Conservation (phyloP, 2,113 vertebrate species). For the Galeopterus variegatus region DNA sequence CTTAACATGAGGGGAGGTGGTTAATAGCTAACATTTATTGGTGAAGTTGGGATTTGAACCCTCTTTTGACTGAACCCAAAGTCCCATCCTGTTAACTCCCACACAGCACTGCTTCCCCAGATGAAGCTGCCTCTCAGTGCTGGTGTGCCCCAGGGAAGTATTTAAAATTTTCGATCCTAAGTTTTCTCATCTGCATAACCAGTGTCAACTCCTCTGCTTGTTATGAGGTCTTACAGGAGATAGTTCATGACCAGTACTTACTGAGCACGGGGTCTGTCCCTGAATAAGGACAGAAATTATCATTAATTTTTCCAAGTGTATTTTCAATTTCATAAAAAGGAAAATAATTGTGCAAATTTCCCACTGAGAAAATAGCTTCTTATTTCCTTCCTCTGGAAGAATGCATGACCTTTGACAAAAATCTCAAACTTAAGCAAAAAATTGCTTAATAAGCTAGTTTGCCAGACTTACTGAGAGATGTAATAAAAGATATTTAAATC, state of each 20-base stretch:
- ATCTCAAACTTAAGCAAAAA: slow-evolving; percentile 56
- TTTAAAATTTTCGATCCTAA: not conserved
- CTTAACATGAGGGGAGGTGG: not conserved
- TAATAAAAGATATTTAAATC: slow-evolving; percentile 12
- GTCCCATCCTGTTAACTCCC: not conserved
- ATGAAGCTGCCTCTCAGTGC: not conserved
- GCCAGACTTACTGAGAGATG: not conserved
- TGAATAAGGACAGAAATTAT: slow-evolving; percentile 15
- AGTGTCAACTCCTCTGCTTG: not conserved
- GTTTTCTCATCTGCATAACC: not conserved
- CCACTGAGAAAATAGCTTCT: not conserved
- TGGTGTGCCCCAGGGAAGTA: too few species aligned
- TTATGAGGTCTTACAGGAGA: not conserved
- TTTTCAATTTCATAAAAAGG: slow-evolving; percentile 47
- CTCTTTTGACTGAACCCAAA: not conserved
- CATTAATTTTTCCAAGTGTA: slow-evolving; percentile 19
- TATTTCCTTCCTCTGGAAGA: slow-evolving; percentile 57
- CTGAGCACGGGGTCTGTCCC: not conserved
- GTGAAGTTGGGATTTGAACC: not conserved
- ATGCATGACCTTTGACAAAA: slow-evolving; percentile 13
- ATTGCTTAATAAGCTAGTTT: slow-evolving; percentile 30
- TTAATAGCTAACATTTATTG: not conserved
- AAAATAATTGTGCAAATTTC: slow-evolving; percentile 63
- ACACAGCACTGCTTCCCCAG: not conserved
- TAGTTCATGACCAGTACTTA: not conserved